Conservation (phyloP, 2,797 vertebrate species). For the Cynodonichthys magdalenae region DNA sequence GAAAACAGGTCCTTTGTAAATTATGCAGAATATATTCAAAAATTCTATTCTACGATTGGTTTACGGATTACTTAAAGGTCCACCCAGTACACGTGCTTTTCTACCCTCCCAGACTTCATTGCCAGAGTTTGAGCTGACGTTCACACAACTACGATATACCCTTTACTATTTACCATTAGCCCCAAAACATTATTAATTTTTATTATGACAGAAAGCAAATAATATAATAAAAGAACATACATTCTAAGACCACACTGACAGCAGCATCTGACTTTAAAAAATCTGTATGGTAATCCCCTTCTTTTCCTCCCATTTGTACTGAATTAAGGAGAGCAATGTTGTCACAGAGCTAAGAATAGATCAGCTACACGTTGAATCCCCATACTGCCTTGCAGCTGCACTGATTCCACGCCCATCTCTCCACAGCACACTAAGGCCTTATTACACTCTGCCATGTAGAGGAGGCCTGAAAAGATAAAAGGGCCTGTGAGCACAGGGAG, state of each 20-base stretch:
- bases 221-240: not conserved
- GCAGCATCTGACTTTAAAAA: not conserved
- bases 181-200: not conserved
- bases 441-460: constrained; percentile 34
- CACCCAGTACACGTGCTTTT: constrained; percentile 85
- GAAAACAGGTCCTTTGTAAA: constrained; percentile 21
- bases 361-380: constrained; percentile 54
- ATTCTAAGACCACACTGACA: not conserved
- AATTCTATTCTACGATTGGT: constrained; percentile 59
- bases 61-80: constrained; percentile 22
- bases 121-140: constrained; percentile 18
- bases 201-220: not conserved
- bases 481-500: constrained; percentile 8
- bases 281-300: constrained; percentile 1
- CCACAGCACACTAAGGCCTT: constrained; percentile 50
- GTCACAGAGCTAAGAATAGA: constrained; percentile 73
- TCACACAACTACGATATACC: constrained; percentile 9
- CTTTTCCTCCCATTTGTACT: constrained; percentile 27
- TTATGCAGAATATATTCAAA: constrained; percentile 62
- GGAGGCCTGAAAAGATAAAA: constrained; percentile 27
- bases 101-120: constrained; percentile 56
- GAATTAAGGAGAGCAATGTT: constrained; percentile 52
- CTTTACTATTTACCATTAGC: constrained; percentile 9
- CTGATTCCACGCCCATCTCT: constrained; percentile 58
- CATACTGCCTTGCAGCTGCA: constrained; percentile 57